Percentiles rank a stretch among this genome's conserved stretches.
phyloP scores from a whole-genome alignment of 2,888 invertebrate species.

The Liopterus haemorrhoidalis region DNA sequence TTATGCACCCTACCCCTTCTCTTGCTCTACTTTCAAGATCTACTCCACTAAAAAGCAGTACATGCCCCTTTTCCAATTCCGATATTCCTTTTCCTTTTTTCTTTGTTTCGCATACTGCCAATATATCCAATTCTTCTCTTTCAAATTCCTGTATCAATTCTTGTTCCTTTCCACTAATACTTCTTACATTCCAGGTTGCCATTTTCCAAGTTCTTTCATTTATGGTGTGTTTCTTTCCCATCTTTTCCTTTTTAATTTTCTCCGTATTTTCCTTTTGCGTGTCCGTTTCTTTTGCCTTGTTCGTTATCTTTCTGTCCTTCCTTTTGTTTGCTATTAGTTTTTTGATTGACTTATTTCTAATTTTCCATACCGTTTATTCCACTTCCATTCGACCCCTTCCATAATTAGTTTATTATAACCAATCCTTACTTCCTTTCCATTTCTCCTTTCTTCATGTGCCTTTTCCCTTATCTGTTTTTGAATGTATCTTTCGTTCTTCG shows the following conservation, averaged over 20 bases:
- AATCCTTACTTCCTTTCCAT: too few species aligned
- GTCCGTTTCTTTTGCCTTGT: too few species aligned
- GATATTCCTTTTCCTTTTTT: conserved; percentile 18
- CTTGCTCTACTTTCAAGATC: conserved; percentile 10
- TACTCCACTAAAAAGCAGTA: conserved; percentile 20
- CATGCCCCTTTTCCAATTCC: conserved; percentile 19
- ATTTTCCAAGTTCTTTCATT: too few species aligned
- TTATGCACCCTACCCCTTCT: conserved; percentile 15
- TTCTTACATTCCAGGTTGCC: conserved; percentile 16
- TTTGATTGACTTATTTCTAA: too few species aligned
- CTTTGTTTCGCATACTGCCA: conserved; percentile 25
- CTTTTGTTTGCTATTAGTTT: too few species aligned
- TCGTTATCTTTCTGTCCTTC: too few species aligned
- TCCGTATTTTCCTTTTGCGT: conserved; percentile 19
- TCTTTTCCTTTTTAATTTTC: conserved; percentile 10
- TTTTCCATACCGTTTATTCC: too few species aligned
- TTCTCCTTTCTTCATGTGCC: too few species aligned
- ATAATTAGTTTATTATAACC: too few species aligned
- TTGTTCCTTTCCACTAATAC: conserved; percentile 20
- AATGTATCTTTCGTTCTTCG: too few species aligned
- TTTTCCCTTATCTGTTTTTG: too few species aligned
- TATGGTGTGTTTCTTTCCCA: conserved; percentile 15
- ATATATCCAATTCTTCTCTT: conserved; percentile 40
- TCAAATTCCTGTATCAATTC: conserved; percentile 29
- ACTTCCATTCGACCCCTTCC: too few species aligned